A percentile compares a stretch with the other conserved stretches of the same genome.
Conservation (phyloP, 2,113 vertebrate species). For the Pseudolaguvia tuberculata region DNA sequence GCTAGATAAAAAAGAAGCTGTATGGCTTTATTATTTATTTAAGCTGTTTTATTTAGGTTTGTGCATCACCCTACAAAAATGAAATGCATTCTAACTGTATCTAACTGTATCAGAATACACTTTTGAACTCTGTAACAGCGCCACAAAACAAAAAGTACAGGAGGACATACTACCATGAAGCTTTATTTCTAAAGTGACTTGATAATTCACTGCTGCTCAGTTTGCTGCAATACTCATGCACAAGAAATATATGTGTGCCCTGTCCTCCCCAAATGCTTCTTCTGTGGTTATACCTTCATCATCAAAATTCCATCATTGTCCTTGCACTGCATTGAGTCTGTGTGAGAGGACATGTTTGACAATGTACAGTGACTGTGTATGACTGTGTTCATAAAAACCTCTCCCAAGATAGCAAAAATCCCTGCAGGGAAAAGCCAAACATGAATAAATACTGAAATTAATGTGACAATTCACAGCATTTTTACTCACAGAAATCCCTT, state of each 20-base stretch:
- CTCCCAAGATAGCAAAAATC: conserved; percentile 10
- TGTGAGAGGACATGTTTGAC: conserved; percentile 11
- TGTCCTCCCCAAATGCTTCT: conserved; percentile 12
- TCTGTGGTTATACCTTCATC: conserved; percentile 7
- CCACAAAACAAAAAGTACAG: neutral
- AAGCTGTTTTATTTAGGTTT: neutral
- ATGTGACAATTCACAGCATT: neutral
- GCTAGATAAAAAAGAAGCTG: too few species aligned
- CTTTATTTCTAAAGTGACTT: neutral
- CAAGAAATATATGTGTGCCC: conserved; percentile 1
- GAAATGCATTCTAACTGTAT: too few species aligned
- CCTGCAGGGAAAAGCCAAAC: conserved; percentile 13
- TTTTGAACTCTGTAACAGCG: neutral
- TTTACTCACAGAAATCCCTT: neutral
- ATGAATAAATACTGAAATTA: conserved; percentile 44
- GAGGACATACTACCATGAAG: neutral
- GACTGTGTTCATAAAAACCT: conserved; percentile 25
- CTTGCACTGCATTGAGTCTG: conserved; percentile 15
- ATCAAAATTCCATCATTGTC: neutral
- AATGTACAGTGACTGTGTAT: conserved; percentile 10
- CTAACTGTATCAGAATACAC: too few species aligned
- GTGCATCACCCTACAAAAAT: too few species aligned
- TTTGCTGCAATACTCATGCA: neutral
- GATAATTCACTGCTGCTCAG: neutral
- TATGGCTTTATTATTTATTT: neutral